These are phyloP conservation scores for Mizuhopecten yessoensis DNA, from an alignment of 1,140 invertebrate species.

Conservation along the genomic window DNA sequence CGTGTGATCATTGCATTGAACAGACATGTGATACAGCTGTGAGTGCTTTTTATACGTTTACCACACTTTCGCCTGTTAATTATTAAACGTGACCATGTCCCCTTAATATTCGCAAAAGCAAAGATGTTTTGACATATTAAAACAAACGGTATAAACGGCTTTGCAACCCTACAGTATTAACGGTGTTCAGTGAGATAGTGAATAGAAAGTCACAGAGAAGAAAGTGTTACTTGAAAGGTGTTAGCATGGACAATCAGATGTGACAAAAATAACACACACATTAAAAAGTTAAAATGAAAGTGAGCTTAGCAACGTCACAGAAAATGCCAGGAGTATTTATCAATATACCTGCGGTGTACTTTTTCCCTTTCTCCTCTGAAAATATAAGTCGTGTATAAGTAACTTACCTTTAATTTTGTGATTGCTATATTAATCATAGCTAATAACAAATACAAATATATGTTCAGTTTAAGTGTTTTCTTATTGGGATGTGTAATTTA, in stretches of 20 bases:
- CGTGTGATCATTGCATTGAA: too few relatives aligned
- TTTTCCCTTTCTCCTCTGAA: slow-evolving; percentile 4
- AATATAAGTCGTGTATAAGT: neutral
- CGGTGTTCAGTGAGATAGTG: neutral
- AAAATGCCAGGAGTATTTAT: neutral
- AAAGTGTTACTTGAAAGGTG: neutral
- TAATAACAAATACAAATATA: too few relatives aligned
- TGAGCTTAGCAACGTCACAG: neutral
- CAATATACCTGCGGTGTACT: slow-evolving; percentile 2
- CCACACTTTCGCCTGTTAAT: neutral
- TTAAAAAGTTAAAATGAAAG: neutral
- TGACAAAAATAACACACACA: neutral
- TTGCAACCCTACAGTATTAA: neutral
- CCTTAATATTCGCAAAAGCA: too few relatives aligned
- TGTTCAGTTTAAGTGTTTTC: too few relatives aligned
- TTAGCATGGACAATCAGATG: neutral
- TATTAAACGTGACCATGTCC: neutral
- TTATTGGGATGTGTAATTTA: too few relatives aligned
- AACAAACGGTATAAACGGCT: neutral
- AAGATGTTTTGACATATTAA: too few relatives aligned
- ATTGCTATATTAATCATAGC: too few relatives aligned
- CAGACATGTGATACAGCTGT: too few relatives aligned
- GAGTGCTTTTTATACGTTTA: too few relatives aligned
- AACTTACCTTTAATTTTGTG: too few relatives aligned
- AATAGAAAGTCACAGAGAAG: neutral